Percentiles rank a stretch among this genome's conserved stretches.
Conservation (phyloP, 2,888 invertebrate species). For the Athalia cordata region DNA sequence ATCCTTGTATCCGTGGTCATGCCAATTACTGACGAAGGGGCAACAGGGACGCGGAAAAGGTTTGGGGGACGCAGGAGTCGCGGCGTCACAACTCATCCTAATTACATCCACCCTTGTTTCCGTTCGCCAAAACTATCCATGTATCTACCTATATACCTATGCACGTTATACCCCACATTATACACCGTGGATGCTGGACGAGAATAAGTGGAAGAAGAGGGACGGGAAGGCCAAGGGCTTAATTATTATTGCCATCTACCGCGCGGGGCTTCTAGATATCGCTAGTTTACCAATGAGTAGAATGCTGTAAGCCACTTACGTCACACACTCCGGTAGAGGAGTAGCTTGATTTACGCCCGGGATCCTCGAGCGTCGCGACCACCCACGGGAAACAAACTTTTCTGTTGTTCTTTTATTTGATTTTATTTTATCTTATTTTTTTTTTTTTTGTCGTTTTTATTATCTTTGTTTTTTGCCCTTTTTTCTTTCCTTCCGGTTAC, state of each 20-base stretch:
- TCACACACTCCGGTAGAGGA: constrained; percentile 17
- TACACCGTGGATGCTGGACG: neutral
- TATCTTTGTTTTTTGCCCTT: no score
- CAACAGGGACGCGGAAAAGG: no score
- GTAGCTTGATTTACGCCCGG: constrained; percentile 32
- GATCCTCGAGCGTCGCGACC: neutral
- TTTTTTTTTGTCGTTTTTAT: no score
- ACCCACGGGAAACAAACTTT: constrained; percentile 36
- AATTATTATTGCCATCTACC: constrained; percentile 67
- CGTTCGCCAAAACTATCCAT: constrained; percentile 58
- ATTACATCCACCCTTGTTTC: constrained; percentile 69
- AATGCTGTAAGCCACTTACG: constrained; percentile 17
- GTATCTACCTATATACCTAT: constrained; percentile 52
- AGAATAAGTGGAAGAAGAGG: constrained; percentile 28
- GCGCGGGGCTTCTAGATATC: constrained; percentile 43
- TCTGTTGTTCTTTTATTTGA: constrained; percentile 4
- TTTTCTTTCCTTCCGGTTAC: neutral
- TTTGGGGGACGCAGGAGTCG: constrained; percentile 51
- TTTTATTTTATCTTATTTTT: no score
- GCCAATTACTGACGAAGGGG: constrained; percentile 34
- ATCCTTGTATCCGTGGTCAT: constrained; percentile 44
- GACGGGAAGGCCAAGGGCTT: constrained; percentile 62
- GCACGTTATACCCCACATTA: neutral
- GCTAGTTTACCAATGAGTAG: constrained; percentile 22
- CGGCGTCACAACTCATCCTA: constrained; percentile 68